Evolutionary conservation across 2,113 vertebrate species (phyloP).

Genomic region (human (Homo sapiens)): GRCh38 chr1:197891501-197892000

Average conservation of each 20-base stretch:
- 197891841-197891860: neutral
- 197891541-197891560: neutral
- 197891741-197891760: neutral
- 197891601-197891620: neutral
- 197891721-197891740: neutral
- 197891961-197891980: neutral
- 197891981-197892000: neutral
- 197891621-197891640: neutral
- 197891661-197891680: neutral
- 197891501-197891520: neutral
- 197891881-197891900: neutral
- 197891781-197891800: slow-evolving; percentile 7
- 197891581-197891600: neutral
- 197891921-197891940: neutral
- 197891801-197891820: neutral
- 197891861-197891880: neutral
- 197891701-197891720: neutral
- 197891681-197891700: neutral
- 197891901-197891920: neutral
- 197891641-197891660: neutral
- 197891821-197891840: slow-evolving; percentile 29
- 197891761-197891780: neutral
- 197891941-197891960: neutral
- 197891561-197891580: neutral
- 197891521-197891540: neutral